phyloP scores from a whole-genome alignment of 2,888 invertebrate species.

The Leucoma salicis region DNA sequence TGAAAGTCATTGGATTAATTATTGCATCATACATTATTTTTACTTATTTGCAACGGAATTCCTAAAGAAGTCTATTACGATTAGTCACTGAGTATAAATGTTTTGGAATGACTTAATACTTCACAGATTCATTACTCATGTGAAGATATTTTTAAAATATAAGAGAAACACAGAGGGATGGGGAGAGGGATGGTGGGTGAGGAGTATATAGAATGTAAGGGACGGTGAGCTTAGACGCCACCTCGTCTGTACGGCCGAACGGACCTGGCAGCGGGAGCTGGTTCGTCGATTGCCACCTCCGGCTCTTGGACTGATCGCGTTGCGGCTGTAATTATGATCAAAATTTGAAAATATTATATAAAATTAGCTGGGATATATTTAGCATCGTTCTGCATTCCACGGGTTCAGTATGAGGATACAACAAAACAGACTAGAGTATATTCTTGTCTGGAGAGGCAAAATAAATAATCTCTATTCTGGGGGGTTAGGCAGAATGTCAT shows the following conservation, averaged over 20 bases:
- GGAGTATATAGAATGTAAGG: slow-evolving; percentile 2
- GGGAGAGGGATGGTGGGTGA: slow-evolving; percentile 24
- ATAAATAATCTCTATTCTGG: no score
- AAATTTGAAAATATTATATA: no score
- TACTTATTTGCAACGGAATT: no score
- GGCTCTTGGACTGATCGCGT: slow-evolving; percentile 57
- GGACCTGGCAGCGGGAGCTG: slow-evolving; percentile 49
- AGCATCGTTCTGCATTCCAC: no score
- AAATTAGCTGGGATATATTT: no score
- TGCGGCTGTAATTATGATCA: slow-evolving; percentile 60
- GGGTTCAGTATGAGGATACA: no score
- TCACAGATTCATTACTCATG: background rate
- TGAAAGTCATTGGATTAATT: no score
- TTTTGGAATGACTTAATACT: background rate
- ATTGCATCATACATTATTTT: no score
- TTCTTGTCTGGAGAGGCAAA: no score
- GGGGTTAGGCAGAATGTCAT: no score
- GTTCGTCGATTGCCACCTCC: slow-evolving; percentile 60
- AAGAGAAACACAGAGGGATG: slow-evolving; percentile 12
- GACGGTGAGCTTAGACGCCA: slow-evolving; percentile 44
- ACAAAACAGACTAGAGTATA: no score
- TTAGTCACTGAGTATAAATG: background rate
- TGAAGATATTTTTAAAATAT: slow-evolving; percentile 17
- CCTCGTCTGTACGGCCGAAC: slow-evolving; percentile 60
- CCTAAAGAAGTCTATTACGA: background rate